A percentile compares a stretch with the other conserved stretches of the same genome.
phyloP scores from a whole-genome alignment of 53 echinoderm and acorn worm species.

The Echinometra lucunter region DNA sequence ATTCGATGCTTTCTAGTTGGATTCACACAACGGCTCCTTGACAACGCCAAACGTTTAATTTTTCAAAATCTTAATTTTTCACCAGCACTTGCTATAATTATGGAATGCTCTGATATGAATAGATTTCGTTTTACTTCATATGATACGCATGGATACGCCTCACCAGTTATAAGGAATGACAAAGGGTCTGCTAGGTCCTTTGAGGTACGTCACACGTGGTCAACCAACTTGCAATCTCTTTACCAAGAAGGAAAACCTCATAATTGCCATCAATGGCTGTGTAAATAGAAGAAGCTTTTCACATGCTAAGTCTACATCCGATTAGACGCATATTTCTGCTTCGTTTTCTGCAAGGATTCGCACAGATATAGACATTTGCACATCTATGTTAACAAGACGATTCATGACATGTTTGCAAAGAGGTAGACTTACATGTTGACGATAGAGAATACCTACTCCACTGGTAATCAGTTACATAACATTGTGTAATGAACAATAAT shows the following conservation, averaged over 20 bases:
- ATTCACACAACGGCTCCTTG: too few relatives aligned
- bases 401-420: not conserved
- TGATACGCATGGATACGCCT: not conserved
- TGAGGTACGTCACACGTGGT: not conserved
- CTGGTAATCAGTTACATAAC: not conserved
- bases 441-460: not conserved
- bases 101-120: not conserved
- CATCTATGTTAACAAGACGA: not conserved
- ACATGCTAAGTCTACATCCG: conserved; percentile 3
- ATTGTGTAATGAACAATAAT: not conserved
- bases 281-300: conserved; percentile 31
- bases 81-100: not conserved
- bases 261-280: conserved; percentile 17
- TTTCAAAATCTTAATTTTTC: too few relatives aligned
- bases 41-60: too few relatives aligned
- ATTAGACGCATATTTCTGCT: not conserved
- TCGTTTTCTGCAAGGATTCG: not conserved
- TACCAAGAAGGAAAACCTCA: not conserved
- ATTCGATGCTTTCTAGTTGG: too few relatives aligned
- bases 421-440: not conserved
- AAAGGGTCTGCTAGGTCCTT: not conserved
- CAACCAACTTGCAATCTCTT: not conserved
- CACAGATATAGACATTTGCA: not conserved
- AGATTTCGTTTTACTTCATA: not conserved
- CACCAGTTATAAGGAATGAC: not conserved